Base-by-base conservation (phyloP, 2,113 vertebrate species). In the Thalassarche chlororhynchos region DNA sequence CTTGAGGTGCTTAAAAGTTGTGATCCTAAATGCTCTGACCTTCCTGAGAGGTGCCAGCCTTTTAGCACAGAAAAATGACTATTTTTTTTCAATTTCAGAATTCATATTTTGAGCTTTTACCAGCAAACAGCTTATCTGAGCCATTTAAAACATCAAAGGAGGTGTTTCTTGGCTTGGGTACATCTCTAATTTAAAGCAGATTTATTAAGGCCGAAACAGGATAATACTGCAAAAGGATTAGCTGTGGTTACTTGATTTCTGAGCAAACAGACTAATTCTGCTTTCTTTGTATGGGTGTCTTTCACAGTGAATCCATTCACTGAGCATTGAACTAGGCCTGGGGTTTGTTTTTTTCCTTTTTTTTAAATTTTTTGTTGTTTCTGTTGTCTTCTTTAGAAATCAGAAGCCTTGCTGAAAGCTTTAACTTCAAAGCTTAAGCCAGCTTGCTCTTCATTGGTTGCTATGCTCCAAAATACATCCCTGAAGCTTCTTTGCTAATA, bases 201-300 rank as follows among this genome's bases (percentile, higher is more conserved):
- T 97, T 97, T 96, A 95, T 93, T 93, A 95, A 96, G 94, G 72
- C 78, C 52, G 6, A 94, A 87, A 52, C 38, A 79, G 89, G 80
- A 57, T 91, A 97, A 95, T 77, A 60, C 92, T 92, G 94, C 76
- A 85, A 74, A 96, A 92, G 81, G 93, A 98, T 97, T 97, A 96
- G 89, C 90, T 62, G 86, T 88, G 86, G 81, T 95, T 97, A 85
- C 89, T 96, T 96, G 82, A 93, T 93, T 97, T 96, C 66, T 90
- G 64, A 92, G 91, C 84, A 95, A 87, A 96, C 84, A 96, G 60
- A 68, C 89, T 93, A 90, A 89, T 95, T 96, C 78, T 94, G 36
- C 86, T 78, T 85, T 64, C 84, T 94, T 95, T 94, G 46, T 91
- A 70, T 55, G 49, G 26, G 21, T 46, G 46, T 91, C 84, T 94